Percentiles rank a stretch among this genome's conserved stretches.
phyloP scores from a whole-genome alignment of 1,140 invertebrate species.

The Halesus radiatus region DNA sequence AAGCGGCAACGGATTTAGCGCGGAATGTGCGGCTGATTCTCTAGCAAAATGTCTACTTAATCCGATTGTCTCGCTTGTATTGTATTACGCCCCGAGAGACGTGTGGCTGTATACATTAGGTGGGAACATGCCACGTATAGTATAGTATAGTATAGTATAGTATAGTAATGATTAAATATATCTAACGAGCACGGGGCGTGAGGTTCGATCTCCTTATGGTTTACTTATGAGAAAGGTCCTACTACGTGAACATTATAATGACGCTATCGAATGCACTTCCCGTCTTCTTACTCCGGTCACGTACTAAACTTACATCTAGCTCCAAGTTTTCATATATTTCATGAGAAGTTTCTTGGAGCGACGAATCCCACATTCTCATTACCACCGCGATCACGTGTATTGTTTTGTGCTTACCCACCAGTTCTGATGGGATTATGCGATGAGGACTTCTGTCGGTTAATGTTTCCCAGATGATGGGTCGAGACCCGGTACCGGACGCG shows the following conservation, averaged over 20 bases:
- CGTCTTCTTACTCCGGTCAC: background rate
- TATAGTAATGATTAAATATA: too few relatives aligned
- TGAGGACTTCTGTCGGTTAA: too few relatives aligned
- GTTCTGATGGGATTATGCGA: background rate
- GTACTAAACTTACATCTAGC: conserved; percentile 22
- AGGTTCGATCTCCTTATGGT: background rate
- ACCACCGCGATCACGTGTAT: conserved; percentile 15
- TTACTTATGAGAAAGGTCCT: background rate
- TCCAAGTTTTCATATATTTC: conserved; percentile 18
- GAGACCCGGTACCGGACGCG: too few relatives aligned
- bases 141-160: too few relatives aligned
- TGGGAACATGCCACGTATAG: too few relatives aligned
- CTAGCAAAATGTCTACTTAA: background rate
- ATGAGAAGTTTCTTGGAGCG: conserved; percentile 2
- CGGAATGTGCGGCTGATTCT: background rate
- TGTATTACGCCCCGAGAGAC: too few relatives aligned
- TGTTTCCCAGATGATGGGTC: too few relatives aligned
- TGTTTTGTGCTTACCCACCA: background rate
- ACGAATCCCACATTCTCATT: background rate
- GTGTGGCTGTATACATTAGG: too few relatives aligned
- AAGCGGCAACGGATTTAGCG: too few relatives aligned
- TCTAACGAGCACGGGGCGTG: too few relatives aligned
- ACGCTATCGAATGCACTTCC: background rate
- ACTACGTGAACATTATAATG: conserved; percentile 2
- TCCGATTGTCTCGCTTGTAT: background rate